Base-by-base conservation (phyloP, 2,888 invertebrate species). In the Ennomos erosarius region DNA sequence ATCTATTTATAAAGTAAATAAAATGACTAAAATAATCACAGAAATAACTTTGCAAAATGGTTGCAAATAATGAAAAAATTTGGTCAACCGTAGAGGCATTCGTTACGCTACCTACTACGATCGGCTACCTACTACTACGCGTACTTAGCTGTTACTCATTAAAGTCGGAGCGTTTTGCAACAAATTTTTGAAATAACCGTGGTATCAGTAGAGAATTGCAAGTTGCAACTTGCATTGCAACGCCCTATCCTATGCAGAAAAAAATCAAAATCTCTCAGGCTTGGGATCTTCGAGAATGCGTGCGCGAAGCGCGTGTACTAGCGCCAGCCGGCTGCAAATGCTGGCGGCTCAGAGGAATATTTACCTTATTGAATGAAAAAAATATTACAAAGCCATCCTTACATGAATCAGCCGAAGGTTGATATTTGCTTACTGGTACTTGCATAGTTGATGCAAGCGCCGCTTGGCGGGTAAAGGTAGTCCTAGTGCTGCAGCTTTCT, bases 251-350 rank as follows among this genome's bases (percentile, higher is more conserved):
- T 59, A 65, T 62, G 66, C 58, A 66, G 44, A 67, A 64, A 70
- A 26, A 26, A 26, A 26, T 6, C 26, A 5, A 26, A 26, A 70
- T 35, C 66, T 46, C 60, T 37, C 48, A 44, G 47, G 58, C 60
- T 37, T 50, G 46, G 47, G 58, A 64, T 58, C 48, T 67, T 61
- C 26, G 72, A 79, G 70, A 67, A 10, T 40, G 39, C 50, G 38
- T 38, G 40, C 16, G n/a, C 74, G 71, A 71, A 75, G 74, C 75
- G 74, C 63, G 58, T 64, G 72, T 64, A 60, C 70, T 67, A 72
- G 75, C 77, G 78, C 73, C 75, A 70, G 67, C 70, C 64, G 65
- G 62, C 65, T 69, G 75, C 80, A 79, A 81, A 81, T 79, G 81
- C 70, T 70, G 73, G 71, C 75, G 73, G 71, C 70, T 50, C 59